Conservation (phyloP, 2,888 invertebrate genomes). For the Andrena bucephala region DNA sequence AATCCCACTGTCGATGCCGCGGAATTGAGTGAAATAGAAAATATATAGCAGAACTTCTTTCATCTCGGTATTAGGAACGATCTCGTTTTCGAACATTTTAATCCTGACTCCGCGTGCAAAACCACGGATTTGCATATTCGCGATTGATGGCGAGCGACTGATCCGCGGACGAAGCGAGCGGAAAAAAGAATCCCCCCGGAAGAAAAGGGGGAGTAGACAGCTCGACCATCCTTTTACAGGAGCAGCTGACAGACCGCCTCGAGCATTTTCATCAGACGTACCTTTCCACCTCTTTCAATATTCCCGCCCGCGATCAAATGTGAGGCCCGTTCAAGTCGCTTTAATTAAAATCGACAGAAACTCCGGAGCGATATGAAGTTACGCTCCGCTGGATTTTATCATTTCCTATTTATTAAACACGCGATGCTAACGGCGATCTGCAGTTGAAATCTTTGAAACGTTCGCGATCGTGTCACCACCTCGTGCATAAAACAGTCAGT, state of each 20-base stretch:
- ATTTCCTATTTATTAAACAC: constrained; percentile 12
- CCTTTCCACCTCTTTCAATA: constrained; percentile 35
- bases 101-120: neutral
- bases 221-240: constrained; percentile 43
- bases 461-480: neutral
- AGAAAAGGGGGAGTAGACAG: constrained; percentile 29
- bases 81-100: neutral
- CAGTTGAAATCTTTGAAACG: neutral
- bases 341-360: constrained; percentile 54
- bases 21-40: neutral
- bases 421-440: neutral
- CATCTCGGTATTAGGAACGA: neutral
- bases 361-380: constrained; percentile 10
- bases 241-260: constrained; percentile 50
- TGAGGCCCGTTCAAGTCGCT: constrained; percentile 28
- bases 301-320: constrained; percentile 40
- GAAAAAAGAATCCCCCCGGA: neutral
- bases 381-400: constrained; percentile 1
- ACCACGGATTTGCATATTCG: neutral
- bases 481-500: neutral
- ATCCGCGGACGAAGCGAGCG: constrained; percentile 12
- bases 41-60: neutral
- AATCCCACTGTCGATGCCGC: neutral
- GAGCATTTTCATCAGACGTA: constrained; percentile 58
- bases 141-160: constrained; percentile 27